A percentile compares a stretch with the other conserved stretches of the same genome.
These are phyloP conservation scores for Graptemys geographica DNA, from an alignment of 2,797 vertebrate species.

Conservation along the genomic window DNA sequence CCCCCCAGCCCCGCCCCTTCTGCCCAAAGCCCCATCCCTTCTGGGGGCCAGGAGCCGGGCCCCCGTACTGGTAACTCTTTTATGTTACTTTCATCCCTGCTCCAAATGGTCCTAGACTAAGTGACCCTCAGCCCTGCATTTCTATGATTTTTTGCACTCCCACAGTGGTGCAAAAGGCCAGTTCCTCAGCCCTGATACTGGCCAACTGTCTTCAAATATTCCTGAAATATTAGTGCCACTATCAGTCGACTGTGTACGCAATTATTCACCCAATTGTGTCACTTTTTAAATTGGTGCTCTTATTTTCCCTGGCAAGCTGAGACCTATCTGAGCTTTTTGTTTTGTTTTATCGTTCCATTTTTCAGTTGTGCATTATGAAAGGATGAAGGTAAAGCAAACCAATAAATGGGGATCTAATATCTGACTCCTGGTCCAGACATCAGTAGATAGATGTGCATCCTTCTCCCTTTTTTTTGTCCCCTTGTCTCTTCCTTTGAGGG, in stretches of 20 bases:
- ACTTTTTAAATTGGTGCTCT: rapidly evolving
- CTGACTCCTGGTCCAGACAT: neutral
- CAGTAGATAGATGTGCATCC: neutral
- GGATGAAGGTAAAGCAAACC: constrained; percentile 26
- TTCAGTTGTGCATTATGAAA: constrained; percentile 18
- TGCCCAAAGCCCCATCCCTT: no score
- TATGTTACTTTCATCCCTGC: no score
- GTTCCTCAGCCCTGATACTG: no score
- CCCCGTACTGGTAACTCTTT: no score
- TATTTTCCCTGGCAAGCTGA: neutral
- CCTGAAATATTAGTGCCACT: neutral
- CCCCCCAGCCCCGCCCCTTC: no score
- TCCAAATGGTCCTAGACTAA: neutral
- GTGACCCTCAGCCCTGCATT: neutral
- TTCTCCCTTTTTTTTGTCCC: constrained; percentile 20
- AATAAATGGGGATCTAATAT: neutral
- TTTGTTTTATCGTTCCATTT: neutral
- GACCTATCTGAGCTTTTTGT: neutral
- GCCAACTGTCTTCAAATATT: neutral
- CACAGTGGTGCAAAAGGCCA: neutral
- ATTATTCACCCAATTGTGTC: neutral
- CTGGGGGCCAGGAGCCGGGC: no score
- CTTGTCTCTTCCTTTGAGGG: constrained; percentile 25
- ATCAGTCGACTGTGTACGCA: neutral
- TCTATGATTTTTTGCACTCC: neutral